Conservation (phyloP, 2,888 invertebrate genomes). For the Chymomyza fuscimana region DNA sequence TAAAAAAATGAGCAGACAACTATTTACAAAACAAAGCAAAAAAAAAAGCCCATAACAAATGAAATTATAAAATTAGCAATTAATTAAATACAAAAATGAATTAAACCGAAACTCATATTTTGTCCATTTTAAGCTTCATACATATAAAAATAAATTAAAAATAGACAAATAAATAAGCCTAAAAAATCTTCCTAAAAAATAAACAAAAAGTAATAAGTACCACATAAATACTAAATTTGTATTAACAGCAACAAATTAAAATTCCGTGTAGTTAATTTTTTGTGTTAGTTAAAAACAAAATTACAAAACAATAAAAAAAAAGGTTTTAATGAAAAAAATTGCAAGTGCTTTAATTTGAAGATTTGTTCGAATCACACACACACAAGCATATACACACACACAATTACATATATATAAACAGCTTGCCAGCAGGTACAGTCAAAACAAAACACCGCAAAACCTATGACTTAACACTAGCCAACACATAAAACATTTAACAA, state of each 20-base stretch:
- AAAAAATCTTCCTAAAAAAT: conserved; percentile 59
- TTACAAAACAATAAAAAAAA: conserved; percentile 1
- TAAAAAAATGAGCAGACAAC: conserved; percentile 41
- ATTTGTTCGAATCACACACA: conserved; percentile 41
- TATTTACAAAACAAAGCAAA: conserved; percentile 46
- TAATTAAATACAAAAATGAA: conserved; percentile 26
- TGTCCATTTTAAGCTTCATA: conserved; percentile 68
- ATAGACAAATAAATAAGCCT: conserved; percentile 39
- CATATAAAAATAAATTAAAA: conserved; percentile 38
- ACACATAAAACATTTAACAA: conserved; percentile 34
- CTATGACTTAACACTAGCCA: conserved; percentile 56
- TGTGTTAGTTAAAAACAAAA: conserved; percentile 12
- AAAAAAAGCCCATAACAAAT: conserved; percentile 30
- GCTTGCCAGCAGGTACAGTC: conserved; percentile 46
- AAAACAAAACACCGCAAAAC: conserved; percentile 41
- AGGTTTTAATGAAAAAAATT: conserved; percentile 7
- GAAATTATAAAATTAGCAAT: conserved; percentile 29
- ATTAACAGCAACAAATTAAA: conserved; percentile 7
- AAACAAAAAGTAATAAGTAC: conserved; percentile 29
- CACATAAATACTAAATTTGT: conserved; percentile 22
- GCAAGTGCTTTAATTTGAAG: conserved; percentile 38
- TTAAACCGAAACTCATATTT: conserved; percentile 45
- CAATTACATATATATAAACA: conserved; percentile 18
- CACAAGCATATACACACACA: conserved; percentile 22
- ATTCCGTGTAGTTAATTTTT: conserved; percentile 31